phyloP scores from a whole-genome alignment of 2,797 vertebrate genomes.

The Protonibea diacanthus region DNA sequence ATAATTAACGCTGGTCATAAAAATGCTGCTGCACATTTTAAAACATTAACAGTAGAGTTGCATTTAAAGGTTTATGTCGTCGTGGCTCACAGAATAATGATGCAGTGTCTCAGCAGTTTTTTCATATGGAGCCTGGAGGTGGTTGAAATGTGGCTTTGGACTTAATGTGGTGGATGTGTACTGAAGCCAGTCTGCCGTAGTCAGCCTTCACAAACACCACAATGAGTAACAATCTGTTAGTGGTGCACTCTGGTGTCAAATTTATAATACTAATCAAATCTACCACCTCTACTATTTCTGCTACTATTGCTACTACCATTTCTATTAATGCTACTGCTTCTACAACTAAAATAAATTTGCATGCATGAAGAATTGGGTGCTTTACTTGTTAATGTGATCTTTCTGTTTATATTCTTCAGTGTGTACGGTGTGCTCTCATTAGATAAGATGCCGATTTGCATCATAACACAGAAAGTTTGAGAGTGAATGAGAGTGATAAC shows the following conservation, averaged over 20 bases:
- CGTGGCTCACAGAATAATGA: constrained; percentile 1
- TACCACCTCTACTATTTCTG: neutral
- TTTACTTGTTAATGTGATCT: constrained; percentile 20
- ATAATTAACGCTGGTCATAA: neutral
- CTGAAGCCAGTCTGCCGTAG: neutral
- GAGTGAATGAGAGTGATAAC: constrained; percentile 35
- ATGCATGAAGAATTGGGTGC: neutral
- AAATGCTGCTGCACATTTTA: neutral
- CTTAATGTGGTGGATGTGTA: neutral
- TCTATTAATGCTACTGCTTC: neutral
- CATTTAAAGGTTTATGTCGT: neutral
- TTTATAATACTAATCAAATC: neutral
- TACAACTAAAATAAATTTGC: neutral
- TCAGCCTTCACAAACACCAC: constrained; percentile 2
- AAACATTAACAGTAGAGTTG: neutral
- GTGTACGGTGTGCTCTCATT: constrained; percentile 31
- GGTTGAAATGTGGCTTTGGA: constrained; percentile 4
- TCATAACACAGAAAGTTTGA: neutral
- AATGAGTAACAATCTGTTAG: neutral
- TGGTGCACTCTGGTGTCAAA: neutral
- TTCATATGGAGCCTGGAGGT: constrained; percentile 4
- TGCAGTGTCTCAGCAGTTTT: constrained; percentile 28
- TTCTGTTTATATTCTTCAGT: constrained; percentile 15
- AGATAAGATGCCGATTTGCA: constrained; percentile 43
- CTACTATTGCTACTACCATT: neutral